Evolutionary conservation across 35 echinoderm and acorn worm species (phyloP).

Genomic region (Apostichopus japonicus): DNA sequence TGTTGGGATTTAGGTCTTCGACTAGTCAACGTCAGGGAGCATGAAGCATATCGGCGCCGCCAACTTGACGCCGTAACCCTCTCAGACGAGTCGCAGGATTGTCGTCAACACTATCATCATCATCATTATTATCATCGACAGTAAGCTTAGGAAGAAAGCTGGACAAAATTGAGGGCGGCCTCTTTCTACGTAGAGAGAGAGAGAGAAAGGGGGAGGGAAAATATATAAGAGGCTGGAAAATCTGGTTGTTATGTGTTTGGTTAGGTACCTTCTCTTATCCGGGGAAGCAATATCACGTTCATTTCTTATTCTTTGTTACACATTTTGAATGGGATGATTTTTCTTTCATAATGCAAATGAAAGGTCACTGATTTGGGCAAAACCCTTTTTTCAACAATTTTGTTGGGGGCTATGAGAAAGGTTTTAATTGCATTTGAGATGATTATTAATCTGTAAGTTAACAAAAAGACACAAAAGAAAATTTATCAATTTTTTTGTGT

Average conservation of each 20-base stretch:
- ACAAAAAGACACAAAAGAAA: no score
- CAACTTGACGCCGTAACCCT: background rate
- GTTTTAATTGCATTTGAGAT: background rate
- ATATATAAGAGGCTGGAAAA: background rate
- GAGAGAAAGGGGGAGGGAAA: no score
- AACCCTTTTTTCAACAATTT: background rate
- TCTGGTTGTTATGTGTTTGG: background rate
- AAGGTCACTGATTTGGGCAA: background rate
- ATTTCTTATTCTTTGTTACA: background rate
- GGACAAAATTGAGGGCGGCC: conserved; percentile 8
- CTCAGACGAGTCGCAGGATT: background rate
- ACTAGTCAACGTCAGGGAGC: conserved; percentile 1
- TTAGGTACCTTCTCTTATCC: background rate
- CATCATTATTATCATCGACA: background rate
- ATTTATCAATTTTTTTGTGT: no score
- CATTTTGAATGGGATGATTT: background rate
- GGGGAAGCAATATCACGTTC: background rate
- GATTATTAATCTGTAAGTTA: background rate
- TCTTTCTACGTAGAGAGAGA: background rate
- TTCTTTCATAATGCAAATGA: background rate
- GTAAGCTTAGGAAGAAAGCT: background rate
- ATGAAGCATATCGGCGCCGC: conserved; percentile 19
- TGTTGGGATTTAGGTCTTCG: conserved; percentile 22
- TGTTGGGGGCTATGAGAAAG: background rate
- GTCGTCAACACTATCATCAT: background rate